phyloP scores from a whole-genome alignment of 2,797 vertebrate species.

The Catharus ustulatus region DNA sequence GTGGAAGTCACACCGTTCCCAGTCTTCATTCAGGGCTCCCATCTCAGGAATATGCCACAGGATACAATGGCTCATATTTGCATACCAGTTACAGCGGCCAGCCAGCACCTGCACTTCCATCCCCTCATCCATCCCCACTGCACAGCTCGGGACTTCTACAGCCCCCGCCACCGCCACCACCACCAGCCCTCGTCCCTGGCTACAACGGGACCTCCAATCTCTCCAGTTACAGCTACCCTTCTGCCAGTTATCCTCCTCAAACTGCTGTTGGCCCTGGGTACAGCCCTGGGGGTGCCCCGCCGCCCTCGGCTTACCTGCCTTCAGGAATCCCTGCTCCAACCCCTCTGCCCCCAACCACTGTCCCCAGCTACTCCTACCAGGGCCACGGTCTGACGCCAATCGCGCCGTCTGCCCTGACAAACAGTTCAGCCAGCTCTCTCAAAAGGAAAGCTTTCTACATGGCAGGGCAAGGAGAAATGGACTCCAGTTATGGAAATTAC shows the following conservation, averaged over 20 bases:
- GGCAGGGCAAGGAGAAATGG: conserved; percentile 97
- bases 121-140: conserved; percentile 94
- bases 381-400: conserved; percentile 92
- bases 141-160: conserved; percentile 96
- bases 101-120: conserved; percentile 91
- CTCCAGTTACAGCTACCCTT: conserved; percentile 93
- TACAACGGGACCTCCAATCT: conserved; percentile 96
- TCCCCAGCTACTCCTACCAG: conserved; percentile 96
- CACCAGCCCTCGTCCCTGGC: conserved; percentile 90
- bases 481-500: conserved; percentile 95
- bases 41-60: conserved; percentile 96
- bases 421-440: conserved; percentile 94
- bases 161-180: conserved; percentile 85
- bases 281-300: conserved; percentile 92
- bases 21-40: conserved; percentile 93
- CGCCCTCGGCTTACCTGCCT: conserved; percentile 94
- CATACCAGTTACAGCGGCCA: conserved; percentile 95
- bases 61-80: conserved; percentile 96
- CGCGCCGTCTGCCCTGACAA: conserved; percentile 91
- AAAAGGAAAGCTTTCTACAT: conserved; percentile 99
- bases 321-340: conserved; percentile 97
- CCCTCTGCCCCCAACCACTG: conserved; percentile 91
- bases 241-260: conserved; percentile 93
- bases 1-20: conserved; percentile 92
- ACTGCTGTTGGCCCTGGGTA: conserved; percentile 91